Base-by-base conservation (phyloP, 1,140 invertebrate genomes). In the Ceratina japonica region DNA sequence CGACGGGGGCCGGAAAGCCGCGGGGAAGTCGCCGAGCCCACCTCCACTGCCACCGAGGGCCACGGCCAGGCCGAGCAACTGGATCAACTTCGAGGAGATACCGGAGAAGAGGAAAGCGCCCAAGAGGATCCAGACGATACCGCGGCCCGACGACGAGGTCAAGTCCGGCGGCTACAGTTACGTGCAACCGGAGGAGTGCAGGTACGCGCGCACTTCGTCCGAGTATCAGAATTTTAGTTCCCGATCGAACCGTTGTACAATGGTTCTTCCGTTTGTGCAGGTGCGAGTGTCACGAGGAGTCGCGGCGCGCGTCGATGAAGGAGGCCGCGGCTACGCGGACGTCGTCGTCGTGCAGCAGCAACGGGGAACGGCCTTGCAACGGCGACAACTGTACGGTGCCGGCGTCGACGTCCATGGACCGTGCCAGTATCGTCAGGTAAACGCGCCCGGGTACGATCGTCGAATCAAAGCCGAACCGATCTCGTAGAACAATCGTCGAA, bases 11-110 rank as follows among this genome's bases (percentile, higher is more conserved):
- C 84, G 81, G 31, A 83, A 79, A 64, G 54, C 18, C 15, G 52
- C 54, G 5, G 87, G 84, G 2, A 91, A 90, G 62, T 91, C 90
- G 7, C 90, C 91, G 18, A 90, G 90, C 80, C 90, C 91, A 52
- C 91, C 93, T 20, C 93, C 94, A 63, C 90, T 93, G 77, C 93
- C 93, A 16, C 93, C 93, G 2, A 91, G 92, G 87, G 74, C 69
- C 31, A 44, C 85, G 1, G 20, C 75, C n/a, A 86, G 72, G 16
- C 92, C 93, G 2, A 92, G 90, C 0, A 95, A 95, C 70, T 97
- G 97, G 97, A 96, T 97, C 44, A 96, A 97, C 87, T 97, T 97
- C 88, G 96, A 97, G 89, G 96, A 97, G 85, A 95, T 97, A 69
- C 96, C 96, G 0, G 96, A 97, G 89, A 94, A 94, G 81, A 92